A percentile compares a stretch with the other conserved stretches of the same genome.
Evolutionary conservation across 2,797 vertebrate species (phyloP).

Genomic region (Gallinago nigripennis): DNA sequence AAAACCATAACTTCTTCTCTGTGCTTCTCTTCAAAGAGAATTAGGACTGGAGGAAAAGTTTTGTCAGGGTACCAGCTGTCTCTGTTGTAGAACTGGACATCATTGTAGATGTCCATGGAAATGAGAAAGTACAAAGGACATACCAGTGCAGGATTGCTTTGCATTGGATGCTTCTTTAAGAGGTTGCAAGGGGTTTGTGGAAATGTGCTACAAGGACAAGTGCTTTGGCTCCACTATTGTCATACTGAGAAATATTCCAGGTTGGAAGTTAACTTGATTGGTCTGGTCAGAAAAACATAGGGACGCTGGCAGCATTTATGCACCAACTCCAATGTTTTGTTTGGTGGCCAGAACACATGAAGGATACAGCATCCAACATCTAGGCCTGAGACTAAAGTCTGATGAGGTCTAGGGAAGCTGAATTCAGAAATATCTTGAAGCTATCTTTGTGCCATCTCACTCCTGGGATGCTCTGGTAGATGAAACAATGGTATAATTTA

Average conservation of each 20-base stretch:
- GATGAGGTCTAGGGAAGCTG: neutral
- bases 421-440: neutral
- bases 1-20: neutral
- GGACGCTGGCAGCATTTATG: neutral
- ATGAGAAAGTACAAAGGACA: neutral
- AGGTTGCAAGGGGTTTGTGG: neutral
- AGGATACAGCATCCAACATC: neutral
- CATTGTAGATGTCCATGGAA: neutral
- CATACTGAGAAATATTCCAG: neutral
- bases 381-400: neutral
- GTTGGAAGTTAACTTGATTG: neutral
- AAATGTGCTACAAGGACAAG: neutral
- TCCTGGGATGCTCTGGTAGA: neutral
- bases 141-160: neutral
- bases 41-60: neutral
- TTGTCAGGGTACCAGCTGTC: neutral
- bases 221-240: neutral
- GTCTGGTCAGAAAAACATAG: neutral
- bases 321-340: neutral
- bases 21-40: neutral
- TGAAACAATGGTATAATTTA: neutral
- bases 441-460: neutral
- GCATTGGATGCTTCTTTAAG: neutral
- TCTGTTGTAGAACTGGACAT: neutral
- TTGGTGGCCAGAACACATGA: fast-evolving